phyloP scores from a whole-genome alignment of 2,113 vertebrate species.

The Nansenia antarctica region DNA sequence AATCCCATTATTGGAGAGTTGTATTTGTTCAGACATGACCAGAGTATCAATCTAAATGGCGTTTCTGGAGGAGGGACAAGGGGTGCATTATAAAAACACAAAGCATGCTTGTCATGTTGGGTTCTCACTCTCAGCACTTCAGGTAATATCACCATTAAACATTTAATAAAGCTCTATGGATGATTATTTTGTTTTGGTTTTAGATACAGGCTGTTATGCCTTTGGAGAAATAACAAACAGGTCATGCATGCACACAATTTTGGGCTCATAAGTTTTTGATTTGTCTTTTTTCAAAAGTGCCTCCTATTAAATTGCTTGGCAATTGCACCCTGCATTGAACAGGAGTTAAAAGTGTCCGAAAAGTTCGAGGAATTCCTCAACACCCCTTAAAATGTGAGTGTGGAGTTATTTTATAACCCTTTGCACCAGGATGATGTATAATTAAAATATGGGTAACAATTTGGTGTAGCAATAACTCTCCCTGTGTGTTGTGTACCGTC shows the following conservation, averaged over 20 bases:
- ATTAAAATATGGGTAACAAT: constrained; percentile 57
- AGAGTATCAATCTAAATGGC: constrained; percentile 18
- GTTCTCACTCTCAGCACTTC: constrained; percentile 41
- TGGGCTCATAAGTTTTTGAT: constrained; percentile 36
- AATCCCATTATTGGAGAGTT: constrained; percentile 42
- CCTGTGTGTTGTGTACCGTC: constrained; percentile 44
- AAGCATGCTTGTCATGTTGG: constrained; percentile 41
- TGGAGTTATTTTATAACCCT: constrained; percentile 44
- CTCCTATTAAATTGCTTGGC: constrained; percentile 75
- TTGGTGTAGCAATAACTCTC: constrained; percentile 76
- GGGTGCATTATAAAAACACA: constrained; percentile 35
- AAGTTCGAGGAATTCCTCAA: constrained; percentile 41
- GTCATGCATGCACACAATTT: constrained; percentile 64
- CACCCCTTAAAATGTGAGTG: constrained; percentile 30
- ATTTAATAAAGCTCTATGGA: constrained; percentile 10
- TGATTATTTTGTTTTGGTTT: constrained; percentile 27
- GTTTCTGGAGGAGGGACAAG: constrained; percentile 22
- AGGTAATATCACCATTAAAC: constrained; percentile 21
- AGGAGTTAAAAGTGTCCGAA: constrained; percentile 50
- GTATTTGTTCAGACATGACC: constrained; percentile 23
- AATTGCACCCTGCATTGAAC: constrained; percentile 64
- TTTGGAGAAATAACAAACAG: constrained; percentile 30
- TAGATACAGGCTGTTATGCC: constrained; percentile 26
- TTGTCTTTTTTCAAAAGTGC: constrained; percentile 72
- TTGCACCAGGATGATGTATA: constrained; percentile 55